Conservation (phyloP, 1,140 invertebrate species). For the Tachypleus tridentatus region DNA sequence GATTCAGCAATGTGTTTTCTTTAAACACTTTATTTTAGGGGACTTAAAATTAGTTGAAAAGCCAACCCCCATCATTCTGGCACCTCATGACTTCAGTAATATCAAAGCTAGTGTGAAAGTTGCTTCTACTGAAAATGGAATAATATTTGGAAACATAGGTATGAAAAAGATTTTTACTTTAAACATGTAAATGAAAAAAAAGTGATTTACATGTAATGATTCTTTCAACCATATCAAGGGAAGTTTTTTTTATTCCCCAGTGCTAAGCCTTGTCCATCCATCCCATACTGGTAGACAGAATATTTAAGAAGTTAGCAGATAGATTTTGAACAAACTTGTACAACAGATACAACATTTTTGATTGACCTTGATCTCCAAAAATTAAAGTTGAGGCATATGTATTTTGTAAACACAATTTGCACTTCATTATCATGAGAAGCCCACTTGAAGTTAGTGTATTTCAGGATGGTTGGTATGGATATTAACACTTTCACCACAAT, state of each 20-base stretch:
- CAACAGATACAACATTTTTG: no score
- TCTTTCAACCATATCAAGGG: not conserved
- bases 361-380: no score
- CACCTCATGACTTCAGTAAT: slow-evolving; percentile 92
- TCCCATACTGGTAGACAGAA: not conserved
- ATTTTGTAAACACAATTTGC: no score
- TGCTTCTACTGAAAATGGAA: slow-evolving; percentile 96
- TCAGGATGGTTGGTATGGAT: no score
- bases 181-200: slow-evolving; percentile 14
- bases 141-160: slow-evolving; percentile 99
- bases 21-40: slow-evolving; percentile 35
- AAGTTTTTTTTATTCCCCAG: slow-evolving; percentile 18
- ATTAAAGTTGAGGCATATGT: no score
- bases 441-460: no score
- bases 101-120: slow-evolving; percentile 94
- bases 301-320: not conserved
- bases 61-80: slow-evolving; percentile 86
- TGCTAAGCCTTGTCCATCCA: not conserved
- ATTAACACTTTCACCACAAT: no score
- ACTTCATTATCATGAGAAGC: no score
- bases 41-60: slow-evolving; percentile 97
- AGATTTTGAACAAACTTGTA: no score
- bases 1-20: no score
- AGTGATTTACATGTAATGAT: not conserved
- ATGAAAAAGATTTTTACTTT: slow-evolving; percentile 20